Base-by-base conservation (phyloP, 2,888 invertebrate species). In the Idaea straminata region DNA sequence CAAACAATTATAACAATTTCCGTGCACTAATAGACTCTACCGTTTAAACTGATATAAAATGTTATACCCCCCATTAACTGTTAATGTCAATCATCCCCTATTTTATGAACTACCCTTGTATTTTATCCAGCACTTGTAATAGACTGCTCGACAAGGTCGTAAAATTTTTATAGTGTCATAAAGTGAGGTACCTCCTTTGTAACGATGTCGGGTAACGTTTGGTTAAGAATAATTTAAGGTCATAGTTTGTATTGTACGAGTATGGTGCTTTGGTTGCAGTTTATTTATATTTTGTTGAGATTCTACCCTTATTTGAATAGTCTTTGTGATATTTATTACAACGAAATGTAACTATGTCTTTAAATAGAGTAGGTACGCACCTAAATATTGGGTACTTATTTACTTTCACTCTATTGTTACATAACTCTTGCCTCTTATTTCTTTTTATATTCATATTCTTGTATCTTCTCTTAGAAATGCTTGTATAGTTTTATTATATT, bases 121-220 rank as follows among this genome's bases (percentile, higher is more conserved):
- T 67, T 66, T 69, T 66, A 64, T 64, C 67, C 66, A 60, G 36
- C 67, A 64, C 65, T 68, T 62, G 72, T 72, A 71, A 68, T 68
- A 69, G 66, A 66, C 67, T 64, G 61, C 57, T 70, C 66, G 64
- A 73, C 74, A 69, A 70, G 68, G 64, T 65, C 74, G 68, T 77
- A 71, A 77, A 74, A 69, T 65, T 77, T 77, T 77, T 76, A 77
- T 71, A 74, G 61, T 67, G 68, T 71, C 70, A 72, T 76, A 75
- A 76, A 76, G 72, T 69, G 68, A 69, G 70, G 47, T 47, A 47
- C 47, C 47, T 47, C 47, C 47, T 47, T 47, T 47, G 47, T 47
- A 13, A 25, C 13, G 47, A 47, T 47, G 10, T 47, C 47, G 47
- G 13, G 47, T 47, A 47, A 47, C 47, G 47, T 10, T 36, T 7